phyloP scores from a whole-genome alignment of 2,797 vertebrate species.

The Anguilla marmorata region DNA sequence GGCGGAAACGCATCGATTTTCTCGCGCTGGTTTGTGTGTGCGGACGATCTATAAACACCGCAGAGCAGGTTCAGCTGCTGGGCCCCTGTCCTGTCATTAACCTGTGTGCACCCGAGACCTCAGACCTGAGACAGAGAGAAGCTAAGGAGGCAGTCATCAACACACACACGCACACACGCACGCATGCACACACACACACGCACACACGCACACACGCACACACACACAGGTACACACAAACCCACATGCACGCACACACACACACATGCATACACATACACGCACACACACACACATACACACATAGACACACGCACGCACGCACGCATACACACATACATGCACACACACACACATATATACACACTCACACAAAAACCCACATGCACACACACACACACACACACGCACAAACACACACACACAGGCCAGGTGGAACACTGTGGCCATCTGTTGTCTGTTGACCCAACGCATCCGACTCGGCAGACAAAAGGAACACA shows the following conservation, averaged over 20 bases:
- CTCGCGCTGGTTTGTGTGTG: slow-evolving; percentile 37
- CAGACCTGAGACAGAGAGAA: background rate
- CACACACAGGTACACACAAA: accelerated
- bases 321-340: no score
- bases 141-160: background rate
- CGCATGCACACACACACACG: no score
- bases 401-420: background rate
- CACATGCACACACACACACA: background rate
- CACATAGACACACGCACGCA: no score
- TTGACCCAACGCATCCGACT: background rate
- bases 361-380: no score
- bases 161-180: background rate
- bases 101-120: slow-evolving; percentile 46
- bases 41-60: slow-evolving; percentile 55
- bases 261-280: no score
- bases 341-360: no score
- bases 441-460: background rate
- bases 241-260: no score
- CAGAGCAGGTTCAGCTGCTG: slow-evolving; percentile 52
- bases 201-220: accelerated
- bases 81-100: slow-evolving; percentile 49
- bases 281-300: no score
- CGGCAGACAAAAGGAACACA: background rate
- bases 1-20: slow-evolving; percentile 44
- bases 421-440: background rate